Evolutionary conservation across 2,113 vertebrate genomes (phyloP), one percentile per base, ranked within the genome.

Genomic region (Nymphicus hollandicus): DNA sequence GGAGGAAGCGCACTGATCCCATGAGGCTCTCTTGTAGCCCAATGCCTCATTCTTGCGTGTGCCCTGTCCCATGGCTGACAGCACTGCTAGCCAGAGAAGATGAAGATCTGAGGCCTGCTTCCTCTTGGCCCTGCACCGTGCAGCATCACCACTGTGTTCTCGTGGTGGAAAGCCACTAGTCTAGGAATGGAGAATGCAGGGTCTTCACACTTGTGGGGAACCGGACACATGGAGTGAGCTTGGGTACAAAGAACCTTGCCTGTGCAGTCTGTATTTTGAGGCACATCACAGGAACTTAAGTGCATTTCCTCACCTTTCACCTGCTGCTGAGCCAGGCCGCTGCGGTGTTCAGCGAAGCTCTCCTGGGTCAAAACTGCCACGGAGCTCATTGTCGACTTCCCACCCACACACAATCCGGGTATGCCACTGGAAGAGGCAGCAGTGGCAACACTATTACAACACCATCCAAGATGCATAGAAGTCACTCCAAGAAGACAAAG

Each of bases 281-380:
- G 58, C 24, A 69, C 10, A 11, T 18, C 33, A n/a, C 28, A 71
- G 49, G 39, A 86, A 44, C 46, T 50, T 37, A 19, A 2, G 20
- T 24, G 37, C 56, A 25, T 37, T 23, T n/a, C 92, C 96, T 98
- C 83, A 99, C 99, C 98, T 98, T 98, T 99, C 93, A 98, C 98
- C 81, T 99, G 98, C 95, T 99, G 99, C 56, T 98, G 98, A 97
- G 98, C 81, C 96, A 99, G 99, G 95, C 99, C 99, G 91, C 99
- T 99, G 97, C 99, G 99, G 97, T 99, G 99, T 97, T 99, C 99
- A 92, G 99, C 99, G 95, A 99, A 99, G 98, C 98, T 99, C 98
- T 99, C 99, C 97, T 99, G 99, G 97, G 99, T 99, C 98, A 99
- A 98, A 98, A 99, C 99, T 97, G 99, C 99, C 97, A 99, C 99